phyloP scores from a whole-genome alignment of 1,140 invertebrate genomes.

The Laodelphax striatellus region DNA sequence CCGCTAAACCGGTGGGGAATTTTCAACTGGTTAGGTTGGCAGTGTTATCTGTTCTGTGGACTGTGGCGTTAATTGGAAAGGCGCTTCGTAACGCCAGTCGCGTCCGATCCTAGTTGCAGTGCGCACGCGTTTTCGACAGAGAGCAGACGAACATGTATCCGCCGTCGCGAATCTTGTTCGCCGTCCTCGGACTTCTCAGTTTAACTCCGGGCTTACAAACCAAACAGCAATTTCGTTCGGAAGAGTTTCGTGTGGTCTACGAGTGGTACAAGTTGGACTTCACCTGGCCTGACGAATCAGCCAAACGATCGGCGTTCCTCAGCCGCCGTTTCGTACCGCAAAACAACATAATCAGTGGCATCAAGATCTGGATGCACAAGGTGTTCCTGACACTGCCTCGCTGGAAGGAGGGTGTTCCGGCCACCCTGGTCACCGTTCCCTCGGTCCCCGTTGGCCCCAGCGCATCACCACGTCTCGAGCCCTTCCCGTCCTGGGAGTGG shows the following conservation, averaged over 20 bases:
- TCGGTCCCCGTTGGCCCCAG: constrained; percentile 30
- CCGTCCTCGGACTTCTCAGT: background rate
- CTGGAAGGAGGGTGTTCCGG: constrained; percentile 49
- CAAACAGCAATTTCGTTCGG: background rate
- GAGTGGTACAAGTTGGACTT: constrained; percentile 33
- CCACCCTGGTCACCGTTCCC: constrained; percentile 47
- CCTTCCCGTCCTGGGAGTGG: constrained; percentile 54
- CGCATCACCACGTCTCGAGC: constrained; percentile 44
- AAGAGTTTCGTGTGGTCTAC: constrained; percentile 33
- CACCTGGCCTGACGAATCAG: constrained; percentile 30
- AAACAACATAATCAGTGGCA: constrained; percentile 47
- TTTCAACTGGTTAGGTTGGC: background rate
- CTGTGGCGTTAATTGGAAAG: background rate
- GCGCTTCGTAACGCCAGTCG: background rate
- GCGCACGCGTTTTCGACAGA: too few relatives aligned
- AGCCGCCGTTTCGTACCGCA: constrained; percentile 41
- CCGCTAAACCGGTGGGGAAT: background rate
- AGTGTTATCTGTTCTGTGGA: too few relatives aligned
- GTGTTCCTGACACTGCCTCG: constrained; percentile 51
- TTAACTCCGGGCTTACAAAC: background rate
- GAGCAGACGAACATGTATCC: too few relatives aligned
- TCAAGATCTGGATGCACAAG: constrained; percentile 46
- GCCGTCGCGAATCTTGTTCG: background rate
- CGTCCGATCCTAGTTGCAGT: background rate
- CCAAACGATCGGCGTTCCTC: constrained; percentile 33